Conservation (phyloP, 2,797 vertebrate species). For the Spizella passerina region DNA sequence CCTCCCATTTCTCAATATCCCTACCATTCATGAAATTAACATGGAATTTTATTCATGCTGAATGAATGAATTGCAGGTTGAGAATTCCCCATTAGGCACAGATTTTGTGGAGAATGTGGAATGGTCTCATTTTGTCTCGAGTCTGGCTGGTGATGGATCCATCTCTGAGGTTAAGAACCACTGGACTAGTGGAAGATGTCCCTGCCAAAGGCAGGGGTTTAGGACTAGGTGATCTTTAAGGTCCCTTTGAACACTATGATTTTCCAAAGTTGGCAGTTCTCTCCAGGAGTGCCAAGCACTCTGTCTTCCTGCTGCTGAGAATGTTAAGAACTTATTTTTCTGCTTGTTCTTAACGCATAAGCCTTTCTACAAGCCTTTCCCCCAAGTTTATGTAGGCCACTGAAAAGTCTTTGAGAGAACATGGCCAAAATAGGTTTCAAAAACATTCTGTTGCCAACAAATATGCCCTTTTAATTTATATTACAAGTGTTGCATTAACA, state of each 20-base stretch:
- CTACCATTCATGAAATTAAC: not conserved
- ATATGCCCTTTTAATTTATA: not conserved
- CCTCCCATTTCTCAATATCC: not conserved
- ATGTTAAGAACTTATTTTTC: not conserved
- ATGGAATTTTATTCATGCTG: not conserved
- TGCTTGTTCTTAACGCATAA: not conserved
- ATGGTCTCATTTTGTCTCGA: rapidly evolving
- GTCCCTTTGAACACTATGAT: not conserved
- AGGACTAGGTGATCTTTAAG: not conserved
- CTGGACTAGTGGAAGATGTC: not conserved
- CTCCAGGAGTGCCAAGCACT: not conserved
- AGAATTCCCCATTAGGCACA: not conserved
- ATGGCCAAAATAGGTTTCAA: not conserved
- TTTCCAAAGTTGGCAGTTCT: not conserved
- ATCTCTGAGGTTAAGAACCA: not conserved
- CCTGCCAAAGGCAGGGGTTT: not conserved
- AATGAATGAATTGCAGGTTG: not conserved
- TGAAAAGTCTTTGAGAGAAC: not conserved
- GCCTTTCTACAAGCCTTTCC: not conserved
- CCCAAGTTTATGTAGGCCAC: not conserved
- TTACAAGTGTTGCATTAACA: not conserved
- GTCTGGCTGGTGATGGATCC: not conserved
- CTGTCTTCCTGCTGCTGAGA: not conserved
- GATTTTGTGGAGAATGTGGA: rapidly evolving
- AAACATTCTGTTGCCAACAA: not conserved